Evolutionary conservation across 2,113 vertebrate species (phyloP).

Genomic region (Lamprologus callipterus): DNA sequence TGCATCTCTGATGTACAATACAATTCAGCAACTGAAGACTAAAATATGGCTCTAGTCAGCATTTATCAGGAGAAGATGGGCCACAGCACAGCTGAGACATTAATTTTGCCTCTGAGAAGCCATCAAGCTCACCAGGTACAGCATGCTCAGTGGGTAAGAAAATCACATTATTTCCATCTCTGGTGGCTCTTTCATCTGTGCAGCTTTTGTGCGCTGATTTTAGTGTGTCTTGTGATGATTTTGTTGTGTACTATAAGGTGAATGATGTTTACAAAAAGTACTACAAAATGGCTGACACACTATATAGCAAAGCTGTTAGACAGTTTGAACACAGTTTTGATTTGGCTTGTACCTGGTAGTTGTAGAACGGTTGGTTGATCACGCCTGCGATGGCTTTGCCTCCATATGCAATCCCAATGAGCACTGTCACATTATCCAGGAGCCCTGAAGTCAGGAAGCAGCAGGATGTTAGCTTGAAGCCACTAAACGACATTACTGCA

Average conservation of each 20-base stretch:
- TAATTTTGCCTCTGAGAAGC: not conserved
- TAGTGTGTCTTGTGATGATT: not conserved
- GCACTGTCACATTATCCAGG: slow-evolving; percentile 92
- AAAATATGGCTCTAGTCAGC: not conserved
- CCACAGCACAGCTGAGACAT: not conserved
- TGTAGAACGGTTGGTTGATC: slow-evolving; percentile 97
- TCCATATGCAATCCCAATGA: slow-evolving; percentile 91
- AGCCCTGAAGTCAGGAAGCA: slow-evolving; percentile 74
- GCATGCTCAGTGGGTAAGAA: not conserved
- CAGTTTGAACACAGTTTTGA: not conserved
- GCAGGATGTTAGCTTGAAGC: not conserved
- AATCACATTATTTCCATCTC: not conserved
- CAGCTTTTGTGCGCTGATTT: not conserved
- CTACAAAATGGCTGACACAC: not conserved
- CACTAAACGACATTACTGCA: not conserved
- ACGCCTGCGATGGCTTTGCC: slow-evolving; percentile 94
- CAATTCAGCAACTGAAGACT: not conserved
- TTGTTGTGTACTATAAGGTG: not conserved
- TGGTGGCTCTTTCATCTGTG: not conserved
- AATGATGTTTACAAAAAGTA: not conserved
- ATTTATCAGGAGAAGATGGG: not conserved
- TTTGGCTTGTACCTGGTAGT: slow-evolving; percentile 86
- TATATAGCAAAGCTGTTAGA: not conserved
- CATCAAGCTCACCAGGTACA: not conserved
- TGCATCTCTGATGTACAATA: not conserved